Percentiles rank a stretch among this genome's conserved stretches.
phyloP scores from a whole-genome alignment of 30 jellyfish, hydroid and myxozoan genomes.

The Aurelia sp. region DNA sequence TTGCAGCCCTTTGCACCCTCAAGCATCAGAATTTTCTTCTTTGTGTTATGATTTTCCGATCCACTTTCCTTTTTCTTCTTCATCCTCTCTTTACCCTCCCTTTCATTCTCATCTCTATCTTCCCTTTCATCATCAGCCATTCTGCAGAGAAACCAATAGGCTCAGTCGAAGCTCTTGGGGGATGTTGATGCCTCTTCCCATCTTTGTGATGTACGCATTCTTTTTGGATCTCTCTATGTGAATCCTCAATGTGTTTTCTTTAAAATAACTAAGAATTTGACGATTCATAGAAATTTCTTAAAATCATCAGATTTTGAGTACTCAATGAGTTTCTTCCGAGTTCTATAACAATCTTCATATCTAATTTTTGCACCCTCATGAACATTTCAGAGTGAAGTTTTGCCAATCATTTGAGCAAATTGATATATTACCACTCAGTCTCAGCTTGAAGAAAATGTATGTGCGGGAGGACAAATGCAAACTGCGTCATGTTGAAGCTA shows the following conservation, averaged over 20 bases:
- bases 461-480: no score
- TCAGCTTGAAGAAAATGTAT: no score
- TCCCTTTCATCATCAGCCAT: constrained; percentile 30
- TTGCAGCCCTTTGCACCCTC: constrained; percentile 49
- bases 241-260: constrained; percentile 8
- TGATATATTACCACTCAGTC: no score
- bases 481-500: no score
- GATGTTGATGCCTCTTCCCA: not conserved
- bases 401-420: no score
- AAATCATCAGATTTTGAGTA: no score
- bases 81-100: constrained; percentile 24
- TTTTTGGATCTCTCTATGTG: constrained; percentile 9
- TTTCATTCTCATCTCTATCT: constrained; percentile 21
- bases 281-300: no score
- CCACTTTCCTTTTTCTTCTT: constrained; percentile 37
- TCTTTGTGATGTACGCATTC: constrained; percentile 1
- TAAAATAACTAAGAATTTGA: not conserved
- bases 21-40: constrained; percentile 21
- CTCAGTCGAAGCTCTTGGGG: no score
- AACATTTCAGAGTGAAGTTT: not conserved
- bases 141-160: not conserved
- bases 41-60: constrained; percentile 30
- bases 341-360: not conserved
- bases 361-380: not conserved
- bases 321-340: no score